Evolutionary conservation across 2,797 vertebrate genomes (phyloP).

Genomic region (Scolopax rusticola): DNA sequence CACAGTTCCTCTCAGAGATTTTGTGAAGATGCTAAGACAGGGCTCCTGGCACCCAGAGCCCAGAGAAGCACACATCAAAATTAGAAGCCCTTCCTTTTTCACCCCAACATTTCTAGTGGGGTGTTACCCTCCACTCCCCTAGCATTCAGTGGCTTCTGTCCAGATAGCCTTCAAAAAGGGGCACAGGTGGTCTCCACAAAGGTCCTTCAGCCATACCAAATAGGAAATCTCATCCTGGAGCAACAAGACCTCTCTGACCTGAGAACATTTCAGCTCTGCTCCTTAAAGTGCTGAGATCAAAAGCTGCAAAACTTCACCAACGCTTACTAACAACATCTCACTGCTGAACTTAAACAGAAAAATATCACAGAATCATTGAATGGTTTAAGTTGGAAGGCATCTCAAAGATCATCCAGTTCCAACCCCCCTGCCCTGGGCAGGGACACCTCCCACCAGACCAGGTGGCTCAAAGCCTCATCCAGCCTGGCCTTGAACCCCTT

Average conservation of each 20-base stretch:
- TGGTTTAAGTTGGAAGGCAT: too few relatives aligned
- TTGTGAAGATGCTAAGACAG: background rate
- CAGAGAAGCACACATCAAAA: accelerated
- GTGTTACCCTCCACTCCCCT: too few relatives aligned
- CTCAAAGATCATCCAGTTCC: too few relatives aligned
- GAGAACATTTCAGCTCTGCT: background rate
- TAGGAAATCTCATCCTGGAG: background rate
- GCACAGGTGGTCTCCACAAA: background rate
- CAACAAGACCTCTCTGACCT: background rate
- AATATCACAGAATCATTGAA: background rate
- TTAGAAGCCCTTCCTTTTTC: background rate
- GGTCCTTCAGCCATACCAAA: background rate
- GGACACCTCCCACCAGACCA: too few relatives aligned
- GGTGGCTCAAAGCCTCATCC: too few relatives aligned
- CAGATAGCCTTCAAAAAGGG: background rate
- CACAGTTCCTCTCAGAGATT: background rate
- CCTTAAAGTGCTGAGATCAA: background rate
- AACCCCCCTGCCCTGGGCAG: too few relatives aligned
- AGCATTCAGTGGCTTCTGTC: background rate
- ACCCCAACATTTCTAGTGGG: background rate
- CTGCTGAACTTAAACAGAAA: background rate
- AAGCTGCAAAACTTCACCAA: background rate
- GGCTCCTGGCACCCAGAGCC: background rate
- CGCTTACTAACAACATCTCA: background rate
- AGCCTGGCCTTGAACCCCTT: too few relatives aligned